phyloP scores from a whole-genome alignment of 2,888 invertebrate genomes.

The Bombylius discolor region DNA sequence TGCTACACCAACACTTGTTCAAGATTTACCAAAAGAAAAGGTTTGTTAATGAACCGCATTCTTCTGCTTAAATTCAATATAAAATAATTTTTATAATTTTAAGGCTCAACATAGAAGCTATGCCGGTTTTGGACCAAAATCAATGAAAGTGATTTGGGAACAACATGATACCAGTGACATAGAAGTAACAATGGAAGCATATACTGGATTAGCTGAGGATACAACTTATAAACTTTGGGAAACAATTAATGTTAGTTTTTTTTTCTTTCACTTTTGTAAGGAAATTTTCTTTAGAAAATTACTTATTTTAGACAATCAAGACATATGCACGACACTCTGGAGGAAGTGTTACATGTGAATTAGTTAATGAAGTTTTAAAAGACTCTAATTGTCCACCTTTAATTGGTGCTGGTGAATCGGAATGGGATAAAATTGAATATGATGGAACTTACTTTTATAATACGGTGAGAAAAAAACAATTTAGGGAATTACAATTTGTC shows the following conservation, averaged over 20 bases:
- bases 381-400: slow-evolving; percentile 33
- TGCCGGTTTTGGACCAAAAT: slow-evolving; percentile 29
- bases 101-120: slow-evolving; percentile 27
- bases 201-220: slow-evolving; percentile 32
- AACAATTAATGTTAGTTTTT: slow-evolving; percentile 26
- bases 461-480: slow-evolving; percentile 15
- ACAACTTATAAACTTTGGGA: slow-evolving; percentile 36
- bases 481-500: too few species aligned
- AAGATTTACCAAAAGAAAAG: slow-evolving; percentile 9
- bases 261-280: neutral
- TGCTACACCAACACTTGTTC: slow-evolving; percentile 16
- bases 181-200: slow-evolving; percentile 30
- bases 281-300: neutral
- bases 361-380: slow-evolving; percentile 35
- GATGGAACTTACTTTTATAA: slow-evolving; percentile 31
- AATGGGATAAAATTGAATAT: slow-evolving; percentile 33
- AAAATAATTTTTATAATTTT: neutral
- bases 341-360: slow-evolving; percentile 29
- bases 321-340: slow-evolving; percentile 33
- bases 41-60: neutral
- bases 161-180: slow-evolving; percentile 34
- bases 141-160: slow-evolving; percentile 35
- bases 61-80: neutral
- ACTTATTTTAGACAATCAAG: slow-evolving; percentile 28
- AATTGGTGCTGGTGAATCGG: slow-evolving; percentile 30